Evolutionary conservation across 1,140 invertebrate species (phyloP), one percentile per base, ranked within the genome.

Genomic region (Drosophila mayri): DNA sequence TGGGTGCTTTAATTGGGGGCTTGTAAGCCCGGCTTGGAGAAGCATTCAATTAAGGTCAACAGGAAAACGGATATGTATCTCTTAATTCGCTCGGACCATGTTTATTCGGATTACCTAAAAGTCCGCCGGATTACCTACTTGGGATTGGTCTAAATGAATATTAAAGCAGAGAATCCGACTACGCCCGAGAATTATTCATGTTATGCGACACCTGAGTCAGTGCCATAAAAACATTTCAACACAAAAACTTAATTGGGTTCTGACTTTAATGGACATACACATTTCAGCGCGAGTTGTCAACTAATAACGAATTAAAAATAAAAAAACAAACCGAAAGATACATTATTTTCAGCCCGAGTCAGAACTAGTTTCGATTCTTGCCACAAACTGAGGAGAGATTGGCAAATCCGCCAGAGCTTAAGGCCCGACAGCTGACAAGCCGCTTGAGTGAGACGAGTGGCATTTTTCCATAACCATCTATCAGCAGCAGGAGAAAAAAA

Each of bases 131-230:
- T 37, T 63, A 50, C 82, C 81, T 68, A 68, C 70, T 81, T 47
- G 44, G 74, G 81, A 71, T 49, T 37, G 52, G 71, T 76, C 47
- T 80, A 68, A 80, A 73, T 62, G 66, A 77, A 30, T 60, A 71
- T 70, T 49, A 44, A 55, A 9, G 30, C 18, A 30, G 49, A 67
- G 47, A 64, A 55, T 60, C 52, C 57, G 57, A 55, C 46, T 83
- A 65, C 80, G 80, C 80, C 77, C 74, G 63, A 76, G 72, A 80
- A 84, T 85, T 84, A 71, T 72, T 72, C 68, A 72, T 84, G 83
- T 85, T 72, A 46, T 73, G 74, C 83, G 81, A 76, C 77, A 84
- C 72, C 72, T 83, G 71, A 71, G 64, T 66, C 76, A 76, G 52
- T 60, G 62, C 81, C 81, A 84, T 85, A 81, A 76, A 76, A 59